phyloP scores from a whole-genome alignment of 2,797 vertebrate species.

The Sebastes steindachneri region DNA sequence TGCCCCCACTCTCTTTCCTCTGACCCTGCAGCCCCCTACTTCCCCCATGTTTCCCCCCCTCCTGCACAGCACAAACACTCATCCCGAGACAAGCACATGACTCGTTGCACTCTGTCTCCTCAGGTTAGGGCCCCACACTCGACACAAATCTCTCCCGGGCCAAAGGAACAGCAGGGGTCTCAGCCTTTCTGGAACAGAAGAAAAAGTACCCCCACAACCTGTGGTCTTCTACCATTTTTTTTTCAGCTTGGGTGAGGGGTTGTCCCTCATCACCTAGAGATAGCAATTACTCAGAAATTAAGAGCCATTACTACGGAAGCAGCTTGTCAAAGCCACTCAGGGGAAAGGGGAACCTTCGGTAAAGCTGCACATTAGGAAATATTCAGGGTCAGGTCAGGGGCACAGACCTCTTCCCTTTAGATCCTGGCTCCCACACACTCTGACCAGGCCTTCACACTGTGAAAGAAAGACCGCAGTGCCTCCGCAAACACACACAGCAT shows the following conservation, averaged over 20 bases:
- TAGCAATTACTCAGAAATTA: constrained; percentile 86
- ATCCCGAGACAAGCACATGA: constrained; percentile 84
- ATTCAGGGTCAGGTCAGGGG: constrained; percentile 82
- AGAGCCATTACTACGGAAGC: constrained; percentile 82
- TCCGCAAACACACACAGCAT: constrained; percentile 77
- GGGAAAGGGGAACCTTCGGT: constrained; percentile 75
- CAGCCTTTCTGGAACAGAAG: constrained; percentile 68
- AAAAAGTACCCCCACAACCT: constrained; percentile 73
- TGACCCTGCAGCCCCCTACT: constrained; percentile 74
- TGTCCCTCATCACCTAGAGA: constrained; percentile 78
- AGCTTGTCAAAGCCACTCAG: constrained; percentile 84
- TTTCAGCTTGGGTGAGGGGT: constrained; percentile 71
- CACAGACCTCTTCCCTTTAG: constrained; percentile 75
- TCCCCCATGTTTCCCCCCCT: constrained; percentile 62
- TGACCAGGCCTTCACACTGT: constrained; percentile 72
- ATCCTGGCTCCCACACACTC: constrained; percentile 78
- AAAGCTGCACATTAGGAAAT: constrained; percentile 79
- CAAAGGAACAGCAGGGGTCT: constrained; percentile 75
- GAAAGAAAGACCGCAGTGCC: constrained; percentile 69
- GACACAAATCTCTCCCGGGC: constrained; percentile 76
- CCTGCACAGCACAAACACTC: constrained; percentile 82
- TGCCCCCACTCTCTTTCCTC: constrained; percentile 71
- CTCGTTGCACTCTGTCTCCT: constrained; percentile 84
- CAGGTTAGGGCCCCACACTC: constrained; percentile 83
- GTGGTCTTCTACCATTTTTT: constrained; percentile 66